Evolutionary conservation across 2,113 vertebrate species (phyloP), one percentile per base, ranked within the genome.

Genomic region (Micronycteris hirsuta): DNA sequence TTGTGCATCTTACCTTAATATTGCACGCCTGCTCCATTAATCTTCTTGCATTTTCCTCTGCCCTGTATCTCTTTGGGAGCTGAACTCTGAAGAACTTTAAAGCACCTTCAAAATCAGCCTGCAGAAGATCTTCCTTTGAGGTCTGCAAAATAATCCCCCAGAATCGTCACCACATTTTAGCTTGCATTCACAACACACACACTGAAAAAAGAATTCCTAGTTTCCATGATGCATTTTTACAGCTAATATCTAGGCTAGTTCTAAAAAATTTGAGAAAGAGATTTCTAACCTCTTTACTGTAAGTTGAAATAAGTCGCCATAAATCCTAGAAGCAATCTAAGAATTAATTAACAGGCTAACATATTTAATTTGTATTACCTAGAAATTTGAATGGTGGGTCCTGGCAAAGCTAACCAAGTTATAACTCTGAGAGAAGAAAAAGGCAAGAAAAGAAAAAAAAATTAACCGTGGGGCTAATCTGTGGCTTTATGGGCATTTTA

Each of bases 71-170:
- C 97, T 99, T 99, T 45, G 99, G 99, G 92, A 99, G 98, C 98
- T 99, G 99, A 71, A 99, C 99, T 96, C 99, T 98, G 98, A 99
- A 99, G 98, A 99, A 99, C 97, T 99, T 99, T 84, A 99, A 99
- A 86, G 99, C 99, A 28, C 99, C 99, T 98, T 99, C 99, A 94
- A 99, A 99, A 98, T 99, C 99, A 24, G 99, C 99, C 97, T 99
- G 99, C 54, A 99, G 98, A 97, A 99, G 99, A 97, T 99, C 99
- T 96, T 99, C 99, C 97, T 99, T 99, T 38, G 99, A 99, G 13
- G 99, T 99, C 99, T 99, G 98, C 31, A 98, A 98, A 95, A 74
- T 86, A 98, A 89, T 96, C 74, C 98, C 14, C 96, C 49, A 90
- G 33, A 81, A 80, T 70, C 65, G 73, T 41, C 20, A 92, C 52